These are phyloP conservation scores for Polymixis flavicincta DNA, from an alignment of 2,888 invertebrate genomes.

Conservation along the genomic window DNA sequence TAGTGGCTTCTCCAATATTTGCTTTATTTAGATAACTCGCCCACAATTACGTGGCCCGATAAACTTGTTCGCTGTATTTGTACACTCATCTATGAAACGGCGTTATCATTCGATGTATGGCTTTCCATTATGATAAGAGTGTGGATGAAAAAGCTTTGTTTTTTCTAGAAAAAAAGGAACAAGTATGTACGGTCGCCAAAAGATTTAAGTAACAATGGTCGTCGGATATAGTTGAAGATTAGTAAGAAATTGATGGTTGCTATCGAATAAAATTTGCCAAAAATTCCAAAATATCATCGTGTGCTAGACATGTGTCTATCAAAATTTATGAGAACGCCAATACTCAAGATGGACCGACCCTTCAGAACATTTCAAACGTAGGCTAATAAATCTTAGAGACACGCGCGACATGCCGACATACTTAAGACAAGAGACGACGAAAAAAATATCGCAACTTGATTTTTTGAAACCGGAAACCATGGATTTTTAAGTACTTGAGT, in stretches of 20 bases:
- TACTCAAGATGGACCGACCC: constrained; percentile 37
- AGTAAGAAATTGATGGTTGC: too few relatives aligned
- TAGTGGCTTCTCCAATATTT: constrained; percentile 68
- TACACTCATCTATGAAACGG: constrained; percentile 61
- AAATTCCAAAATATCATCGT: not conserved
- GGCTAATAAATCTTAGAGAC: constrained; percentile 60
- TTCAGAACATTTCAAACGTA: constrained; percentile 12
- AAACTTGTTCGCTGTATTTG: constrained; percentile 64
- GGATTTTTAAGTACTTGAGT: constrained; percentile 53
- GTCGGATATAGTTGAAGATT: too few relatives aligned
- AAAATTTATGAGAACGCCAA: constrained; percentile 24
- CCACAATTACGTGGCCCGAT: constrained; percentile 64
- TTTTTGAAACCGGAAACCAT: constrained; percentile 50
- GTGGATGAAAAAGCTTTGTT: constrained; percentile 36
- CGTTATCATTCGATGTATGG: constrained; percentile 54
- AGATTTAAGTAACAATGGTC: too few relatives aligned
- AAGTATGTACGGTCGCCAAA: too few relatives aligned
- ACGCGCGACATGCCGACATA: constrained; percentile 62
- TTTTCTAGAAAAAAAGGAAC: constrained; percentile 23
- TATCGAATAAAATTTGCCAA: not conserved
- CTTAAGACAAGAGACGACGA: constrained; percentile 19
- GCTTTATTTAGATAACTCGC: constrained; percentile 59
- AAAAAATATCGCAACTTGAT: constrained; percentile 45
- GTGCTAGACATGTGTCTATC: not conserved
- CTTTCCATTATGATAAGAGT: constrained; percentile 57